Evolutionary conservation across 2,797 vertebrate species (phyloP).

Genomic region (Acrossocheilus fasciatus): DNA sequence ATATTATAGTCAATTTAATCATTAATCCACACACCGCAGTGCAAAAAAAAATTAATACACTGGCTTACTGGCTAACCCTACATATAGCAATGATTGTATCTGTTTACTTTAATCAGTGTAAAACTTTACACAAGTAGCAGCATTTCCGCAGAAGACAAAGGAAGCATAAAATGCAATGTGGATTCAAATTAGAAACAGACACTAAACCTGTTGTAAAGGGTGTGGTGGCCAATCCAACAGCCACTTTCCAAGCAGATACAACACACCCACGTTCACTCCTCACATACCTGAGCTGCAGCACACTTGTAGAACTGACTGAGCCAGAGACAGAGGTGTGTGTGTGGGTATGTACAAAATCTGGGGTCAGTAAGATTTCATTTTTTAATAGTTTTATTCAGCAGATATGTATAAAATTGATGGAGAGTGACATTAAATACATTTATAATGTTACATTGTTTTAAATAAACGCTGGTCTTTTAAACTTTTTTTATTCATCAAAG

Average conservation of each 20-base stretch:
- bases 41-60: not conserved
- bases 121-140: not conserved
- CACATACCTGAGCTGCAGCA: constrained; percentile 11
- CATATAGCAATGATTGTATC: not conserved
- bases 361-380: not conserved
- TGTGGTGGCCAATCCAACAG: constrained; percentile 7
- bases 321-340: constrained; percentile 5
- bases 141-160: not conserved
- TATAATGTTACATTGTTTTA: not conserved
- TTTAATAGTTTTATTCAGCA: not conserved
- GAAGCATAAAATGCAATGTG: not conserved
- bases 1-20: not conserved
- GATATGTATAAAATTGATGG: not conserved
- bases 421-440: not conserved
- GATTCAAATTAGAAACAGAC: not conserved
- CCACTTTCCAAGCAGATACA: not conserved
- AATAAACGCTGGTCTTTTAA: not conserved
- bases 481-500: not conserved
- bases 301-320: constrained; percentile 45
- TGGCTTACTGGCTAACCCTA: not conserved
- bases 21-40: not conserved
- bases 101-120: not conserved
- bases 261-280: constrained; percentile 13
- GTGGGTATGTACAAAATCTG: constrained; percentile 3
- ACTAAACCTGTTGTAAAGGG: constrained; percentile 16